Evolutionary conservation across 1,140 invertebrate species (phyloP).

Genomic region (Drosophila pandora): DNA sequence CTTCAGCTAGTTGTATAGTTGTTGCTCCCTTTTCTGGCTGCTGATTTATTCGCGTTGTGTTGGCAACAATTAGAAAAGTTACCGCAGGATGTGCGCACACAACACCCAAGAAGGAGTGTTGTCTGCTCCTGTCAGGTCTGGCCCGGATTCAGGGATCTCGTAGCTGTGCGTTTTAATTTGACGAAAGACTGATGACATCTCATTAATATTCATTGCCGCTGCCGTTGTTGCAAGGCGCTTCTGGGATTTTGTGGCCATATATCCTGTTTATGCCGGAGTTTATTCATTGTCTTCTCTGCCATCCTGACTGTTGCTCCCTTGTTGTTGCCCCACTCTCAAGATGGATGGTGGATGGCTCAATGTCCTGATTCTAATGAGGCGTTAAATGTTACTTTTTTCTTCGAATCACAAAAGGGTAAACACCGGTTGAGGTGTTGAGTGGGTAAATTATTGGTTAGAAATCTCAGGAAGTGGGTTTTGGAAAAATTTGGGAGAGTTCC

Average conservation of each 20-base stretch:
- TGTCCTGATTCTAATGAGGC: conserved; percentile 67
- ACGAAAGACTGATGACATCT: conserved; percentile 83
- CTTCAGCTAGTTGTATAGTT: conserved; percentile 29
- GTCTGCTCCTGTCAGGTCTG: conserved; percentile 20
- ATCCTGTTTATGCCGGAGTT: conserved; percentile 67
- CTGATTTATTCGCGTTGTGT: conserved; percentile 82
- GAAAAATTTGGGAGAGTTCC: neutral
- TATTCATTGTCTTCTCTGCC: conserved; percentile 51
- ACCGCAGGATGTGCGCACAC: conserved; percentile 70
- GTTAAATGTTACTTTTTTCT: conserved; percentile 59
- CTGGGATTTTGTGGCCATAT: conserved; percentile 67
- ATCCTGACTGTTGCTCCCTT: conserved; percentile 18
- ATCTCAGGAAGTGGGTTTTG: conserved; percentile 1
- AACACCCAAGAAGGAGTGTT: conserved; percentile 30
- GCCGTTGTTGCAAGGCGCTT: conserved; percentile 55
- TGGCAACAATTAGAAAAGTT: conserved; percentile 83
- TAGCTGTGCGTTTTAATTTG: conserved; percentile 80
- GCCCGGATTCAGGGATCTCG: conserved; percentile 11
- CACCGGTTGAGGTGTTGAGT: neutral
- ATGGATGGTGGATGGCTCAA: conserved; percentile 26
- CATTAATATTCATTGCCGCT: conserved; percentile 82
- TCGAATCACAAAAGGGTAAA: conserved; percentile 12
- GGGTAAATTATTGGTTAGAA: conserved; percentile 10
- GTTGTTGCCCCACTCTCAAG: neutral
- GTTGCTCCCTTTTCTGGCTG: conserved; percentile 47